Evolutionary conservation across 2,888 invertebrate species (phyloP), one percentile per base, ranked within the genome.

Genomic region (Napeogenes inachia): DNA sequence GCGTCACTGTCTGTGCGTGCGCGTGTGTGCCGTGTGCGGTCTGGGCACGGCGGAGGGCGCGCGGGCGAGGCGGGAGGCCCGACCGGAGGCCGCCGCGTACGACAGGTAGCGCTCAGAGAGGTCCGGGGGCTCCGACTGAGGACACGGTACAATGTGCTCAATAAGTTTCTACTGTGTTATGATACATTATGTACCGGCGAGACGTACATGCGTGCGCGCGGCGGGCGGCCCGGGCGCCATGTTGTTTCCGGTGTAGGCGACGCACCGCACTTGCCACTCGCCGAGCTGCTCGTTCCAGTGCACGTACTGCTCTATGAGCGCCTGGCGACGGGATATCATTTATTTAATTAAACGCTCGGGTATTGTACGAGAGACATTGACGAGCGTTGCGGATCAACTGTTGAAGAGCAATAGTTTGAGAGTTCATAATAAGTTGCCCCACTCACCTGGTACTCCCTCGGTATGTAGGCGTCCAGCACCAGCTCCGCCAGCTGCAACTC

Each of bases 271-370:
- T 82, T 99, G 98, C 97, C 99, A 99, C 85, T 99, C 99, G 45
- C 99, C 99, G 45, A 98, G 96, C 77, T 99, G 99, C 84, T 98
- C 98, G 88, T 98, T 99, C 98, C 99, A 99, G 77, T 96, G 95
- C 54, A 98, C 95, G 78, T 98, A 96, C 74, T 95, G 93, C 76
- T 98, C 97, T 67, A 99, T 96, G 86, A 97, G 92, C 57, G 95
- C 95, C 95, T 96, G 79, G 2, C 30, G 76, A 76, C 67, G 50
- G 5, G 4, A 10, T 30, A 38, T 42, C 13, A 30, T n/a, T n/a
- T 30, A 4, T 6, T 10, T 30, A 30, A 21, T 21, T 21, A 21
- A 21, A 21, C 21, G 21, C 21, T 21, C 21, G 21, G 21, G 21
- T 21, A 21, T 21, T 21, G 21, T 21, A 21, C 1, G 21, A 21